These are phyloP conservation scores for Spondyliosoma cantharus DNA, from an alignment of 2,797 vertebrate genomes.

Conservation along the genomic window DNA sequence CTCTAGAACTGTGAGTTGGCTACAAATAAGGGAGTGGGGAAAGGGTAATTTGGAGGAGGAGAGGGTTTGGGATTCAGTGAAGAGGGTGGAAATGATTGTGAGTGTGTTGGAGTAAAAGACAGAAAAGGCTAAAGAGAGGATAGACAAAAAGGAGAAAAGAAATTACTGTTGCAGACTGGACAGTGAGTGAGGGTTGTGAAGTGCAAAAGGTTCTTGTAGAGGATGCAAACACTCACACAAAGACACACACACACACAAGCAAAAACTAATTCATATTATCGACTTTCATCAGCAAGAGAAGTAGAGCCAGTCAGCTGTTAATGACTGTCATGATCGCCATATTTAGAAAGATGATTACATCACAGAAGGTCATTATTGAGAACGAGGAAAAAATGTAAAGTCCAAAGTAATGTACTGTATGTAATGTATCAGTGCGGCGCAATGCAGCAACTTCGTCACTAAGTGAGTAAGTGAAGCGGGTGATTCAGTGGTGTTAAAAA, in stretches of 20 bases:
- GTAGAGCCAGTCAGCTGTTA: conserved; percentile 56
- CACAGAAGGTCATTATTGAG: conserved; percentile 63
- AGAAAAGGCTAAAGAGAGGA: background rate
- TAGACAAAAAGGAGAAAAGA: conserved; percentile 8
- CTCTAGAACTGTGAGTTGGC: conserved; percentile 88
- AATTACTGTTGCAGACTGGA: conserved; percentile 43
- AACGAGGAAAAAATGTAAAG: conserved; percentile 60
- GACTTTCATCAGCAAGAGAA: conserved; percentile 73
- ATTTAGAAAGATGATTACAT: conserved; percentile 75
- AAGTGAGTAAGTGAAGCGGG: conserved; percentile 23
- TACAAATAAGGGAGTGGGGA: conserved; percentile 25
- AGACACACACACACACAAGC: conserved; percentile 19
- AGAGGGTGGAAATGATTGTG: conserved; percentile 19
- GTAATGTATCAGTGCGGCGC: conserved; percentile 26
- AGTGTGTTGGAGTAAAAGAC: conserved; percentile 21
- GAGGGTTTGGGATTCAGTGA: conserved; percentile 24
- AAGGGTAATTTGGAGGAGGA: conserved; percentile 16
- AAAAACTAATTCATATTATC: conserved; percentile 65
- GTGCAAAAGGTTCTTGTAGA: conserved; percentile 32
- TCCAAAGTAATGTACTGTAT: conserved; percentile 41
- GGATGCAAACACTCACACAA: background rate
- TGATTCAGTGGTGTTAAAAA: conserved; percentile 36
- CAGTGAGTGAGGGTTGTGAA: conserved; percentile 24
- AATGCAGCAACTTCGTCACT: conserved; percentile 26
- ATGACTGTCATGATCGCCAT: conserved; percentile 66